Evolutionary conservation across 1,140 invertebrate genomes (phyloP), one percentile per base, ranked within the genome.

Genomic region (Holotrichia oblita): DNA sequence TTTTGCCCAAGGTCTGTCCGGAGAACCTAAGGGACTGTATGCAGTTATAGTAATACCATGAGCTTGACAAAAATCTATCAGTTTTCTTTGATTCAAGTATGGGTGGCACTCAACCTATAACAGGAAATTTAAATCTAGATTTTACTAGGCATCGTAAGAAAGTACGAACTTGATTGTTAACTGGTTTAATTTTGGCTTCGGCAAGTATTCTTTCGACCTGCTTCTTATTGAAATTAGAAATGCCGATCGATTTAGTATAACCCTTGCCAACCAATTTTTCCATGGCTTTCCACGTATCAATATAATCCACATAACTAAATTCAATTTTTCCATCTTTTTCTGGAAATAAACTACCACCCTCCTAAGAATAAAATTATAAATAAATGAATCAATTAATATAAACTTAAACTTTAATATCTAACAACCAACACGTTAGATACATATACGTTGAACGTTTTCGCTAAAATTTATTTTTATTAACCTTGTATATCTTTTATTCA

Each of bases 261-360:
- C 95, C 96, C 75, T 92, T 87, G 20, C 91, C 88, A 3, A 93
- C 92, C 69, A 93, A 90, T 48, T 92, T 89, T 88, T 98, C 97
- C 91, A 98, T 91, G 40, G 91, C 96, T 87, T 91, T 92, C 96
- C 97, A 99, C 0, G 97, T 97, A 82, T 98, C 96, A n/a, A 97
- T 81, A 83, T 94, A 97, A 86, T 98, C 96, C 0, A 91, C 89
- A 9, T 90, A 86, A 24, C 88, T 90, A 73, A 85, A 84, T 6
- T 84, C 80, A 12, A 83, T 85, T 74, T 89, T 89, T 10, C 91
- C 93, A 76, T 90, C 90, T 81, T 93, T 91, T 17, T 81, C 84
- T 0, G 94, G 94, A 81, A 93, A 91, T 14, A 91, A 80, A 4
- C 88, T 88, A 10, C 83, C 89, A 1, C 86, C 90, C 86, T 91